Evolutionary conservation across 37 sponge, comb jelly and placozoan species (phyloP), one percentile per base, ranked within the genome.

Genomic region (Spongia lamella): DNA sequence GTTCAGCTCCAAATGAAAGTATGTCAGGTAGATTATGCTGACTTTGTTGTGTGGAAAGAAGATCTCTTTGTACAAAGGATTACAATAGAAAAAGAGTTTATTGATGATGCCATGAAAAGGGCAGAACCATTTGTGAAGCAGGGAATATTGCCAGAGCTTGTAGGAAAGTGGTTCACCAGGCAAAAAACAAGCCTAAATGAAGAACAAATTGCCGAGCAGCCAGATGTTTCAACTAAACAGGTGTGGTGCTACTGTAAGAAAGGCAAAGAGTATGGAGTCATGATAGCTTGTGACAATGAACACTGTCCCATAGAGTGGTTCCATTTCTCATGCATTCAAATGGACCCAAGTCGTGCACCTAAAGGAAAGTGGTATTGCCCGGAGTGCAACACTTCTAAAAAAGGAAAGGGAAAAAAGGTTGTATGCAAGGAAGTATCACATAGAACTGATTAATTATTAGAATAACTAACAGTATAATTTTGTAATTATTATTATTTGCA

Each of bases 1-100:
- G 82, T 88, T 21, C 88, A 86, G 50, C 56, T 61, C 27, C 82
- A 81, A 72, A 61, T 86, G 34, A 56, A 79, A 37, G 31, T 78
- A 19, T 79, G 79, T 66, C 50, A 53, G 54, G 79, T 60, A 32
- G 39, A 65, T 3, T 85, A 65, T 66, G 35, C 74, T 56, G 79
- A 85, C 37, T 84, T 84, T 38, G 61, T 85, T 40, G 79, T 76
- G 7, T 85, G 79, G 79, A 52, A 50, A 9, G 70, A 54, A 14
- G 56, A 61, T 29, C 25, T 68, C 56, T 30, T 72, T 7, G 58
- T 80, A 9, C 68, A 79, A 43, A 38, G 76, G 13, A 43, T 69
- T 49, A 39, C 50, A 29, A 55, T 56, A 30, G 55, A 72, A 54
- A 76, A 72, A 24, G 59, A 49, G 19, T 81, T 72, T 34, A 55